phyloP scores from a whole-genome alignment of 2,797 vertebrate genomes.

The Oophaga sylvatica region DNA sequence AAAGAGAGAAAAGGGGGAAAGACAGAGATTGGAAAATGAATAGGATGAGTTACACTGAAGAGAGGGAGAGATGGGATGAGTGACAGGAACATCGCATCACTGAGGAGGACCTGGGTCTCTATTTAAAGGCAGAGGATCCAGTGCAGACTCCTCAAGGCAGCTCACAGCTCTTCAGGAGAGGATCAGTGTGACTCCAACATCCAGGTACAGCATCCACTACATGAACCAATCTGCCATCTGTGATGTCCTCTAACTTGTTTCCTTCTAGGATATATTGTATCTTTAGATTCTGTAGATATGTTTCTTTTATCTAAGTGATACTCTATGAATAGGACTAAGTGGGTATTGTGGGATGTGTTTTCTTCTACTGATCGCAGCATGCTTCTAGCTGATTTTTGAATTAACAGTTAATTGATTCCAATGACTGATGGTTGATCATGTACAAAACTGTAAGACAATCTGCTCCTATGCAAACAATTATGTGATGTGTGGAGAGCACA shows the following conservation, averaged over 20 bases:
- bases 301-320: not conserved
- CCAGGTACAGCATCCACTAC: slow-evolving; percentile 44
- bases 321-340: not conserved
- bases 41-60: slow-evolving; percentile 36
- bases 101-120: slow-evolving; percentile 53
- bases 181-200: slow-evolving; percentile 43
- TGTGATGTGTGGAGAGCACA: not conserved
- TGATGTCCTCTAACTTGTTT: not conserved
- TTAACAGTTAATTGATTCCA: not conserved
- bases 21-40: slow-evolving; percentile 20
- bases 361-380: not conserved
- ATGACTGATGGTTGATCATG: not conserved
- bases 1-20: not conserved
- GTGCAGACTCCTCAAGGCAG: slow-evolving; percentile 50
- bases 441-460: not conserved
- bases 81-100: slow-evolving; percentile 59
- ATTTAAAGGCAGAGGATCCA: slow-evolving; percentile 58
- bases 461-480: not conserved
- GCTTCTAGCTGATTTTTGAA: not conserved
- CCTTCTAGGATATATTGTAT: not conserved
- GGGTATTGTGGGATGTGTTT: not conserved
- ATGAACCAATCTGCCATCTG: not conserved
- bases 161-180: slow-evolving; percentile 45
- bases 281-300: not conserved
- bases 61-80: slow-evolving; percentile 48